Base-by-base conservation (phyloP, 2,797 vertebrate species). In the Sparus aurata region DNA sequence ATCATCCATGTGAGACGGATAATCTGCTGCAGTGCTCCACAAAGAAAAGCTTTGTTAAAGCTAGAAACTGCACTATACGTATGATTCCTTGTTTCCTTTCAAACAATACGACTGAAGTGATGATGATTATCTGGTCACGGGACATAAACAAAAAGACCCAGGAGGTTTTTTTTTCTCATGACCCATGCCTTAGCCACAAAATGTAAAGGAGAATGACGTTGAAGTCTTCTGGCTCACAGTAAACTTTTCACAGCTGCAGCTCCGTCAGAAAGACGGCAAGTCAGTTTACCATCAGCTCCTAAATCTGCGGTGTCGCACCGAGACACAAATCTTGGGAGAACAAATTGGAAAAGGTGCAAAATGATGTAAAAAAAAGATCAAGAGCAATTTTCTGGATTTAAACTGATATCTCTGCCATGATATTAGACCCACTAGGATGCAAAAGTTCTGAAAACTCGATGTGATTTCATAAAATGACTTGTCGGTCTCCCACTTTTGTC, bases 401-500 rank as follows among this genome's bases (percentile, higher is more conserved):
- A 89, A 90, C 75, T 47, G 72, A 88, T 77, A 79, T 76, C 57
- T 67, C 47, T 71, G 61, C 77, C 73, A 73, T 79, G 80, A 91
- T 82, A 85, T 88, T 89, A 87, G 83, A 89, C 69, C 58, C 84
- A 84, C 69, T 79, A 55, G 80, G 81, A 83, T 82, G 63, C 77
- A 57, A 63, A 75, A 60, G 65, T 75, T 84, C 22, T 1, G 1
- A 72, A 78, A 85, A 75, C 59, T 62, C 70, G 20, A 77, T 85
- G 57, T 59, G 84, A 77, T 85, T 87, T 62, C 66, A 45, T 57
- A n/a, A 84, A 82, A 85, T 74, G 62, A 83, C 86, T 73, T 69
- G 45, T 0, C 47, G 17, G 27, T 73, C 62, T 58, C 22, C 20
- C 15, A 27, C 77, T 72, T 90, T 45, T 83, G 65, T 74, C 38